These are phyloP conservation scores for Sebastes matsubarae DNA, from an alignment of 2,797 vertebrate genomes.

Conservation along the genomic window DNA sequence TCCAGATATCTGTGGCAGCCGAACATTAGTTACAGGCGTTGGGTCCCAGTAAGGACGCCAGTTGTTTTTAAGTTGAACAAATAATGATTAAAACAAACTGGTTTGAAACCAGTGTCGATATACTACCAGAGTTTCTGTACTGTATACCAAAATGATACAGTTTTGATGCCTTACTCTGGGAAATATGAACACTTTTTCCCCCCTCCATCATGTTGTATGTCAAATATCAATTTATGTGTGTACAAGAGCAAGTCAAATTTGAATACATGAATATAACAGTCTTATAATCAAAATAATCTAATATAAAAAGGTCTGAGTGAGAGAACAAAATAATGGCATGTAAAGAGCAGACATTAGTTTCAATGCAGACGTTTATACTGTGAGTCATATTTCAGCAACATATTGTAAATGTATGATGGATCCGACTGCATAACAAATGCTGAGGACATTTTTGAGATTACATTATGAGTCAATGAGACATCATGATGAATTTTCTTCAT, in stretches of 20 bases:
- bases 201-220: neutral
- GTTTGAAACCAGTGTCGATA: neutral
- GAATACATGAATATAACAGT: neutral
- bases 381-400: neutral
- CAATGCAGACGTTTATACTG: neutral
- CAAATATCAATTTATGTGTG: constrained; percentile 3
- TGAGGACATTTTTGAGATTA: neutral
- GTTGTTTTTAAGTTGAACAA: neutral
- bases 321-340: neutral
- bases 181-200: neutral
- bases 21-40: neutral
- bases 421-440: constrained; percentile 7
- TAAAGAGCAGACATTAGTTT: constrained; percentile 8
- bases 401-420: constrained; percentile 1
- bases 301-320: constrained; percentile 3
- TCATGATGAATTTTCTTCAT: neutral
- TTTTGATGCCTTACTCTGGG: neutral
- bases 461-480: neutral
- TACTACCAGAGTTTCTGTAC: neutral
- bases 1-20: neutral
- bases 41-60: neutral
- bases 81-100: neutral
- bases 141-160: neutral
- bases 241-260: constrained; percentile 1
- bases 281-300: constrained; percentile 1